Evolutionary conservation across 1,140 invertebrate genomes (phyloP).

Genomic region (Mamestra configurata): DNA sequence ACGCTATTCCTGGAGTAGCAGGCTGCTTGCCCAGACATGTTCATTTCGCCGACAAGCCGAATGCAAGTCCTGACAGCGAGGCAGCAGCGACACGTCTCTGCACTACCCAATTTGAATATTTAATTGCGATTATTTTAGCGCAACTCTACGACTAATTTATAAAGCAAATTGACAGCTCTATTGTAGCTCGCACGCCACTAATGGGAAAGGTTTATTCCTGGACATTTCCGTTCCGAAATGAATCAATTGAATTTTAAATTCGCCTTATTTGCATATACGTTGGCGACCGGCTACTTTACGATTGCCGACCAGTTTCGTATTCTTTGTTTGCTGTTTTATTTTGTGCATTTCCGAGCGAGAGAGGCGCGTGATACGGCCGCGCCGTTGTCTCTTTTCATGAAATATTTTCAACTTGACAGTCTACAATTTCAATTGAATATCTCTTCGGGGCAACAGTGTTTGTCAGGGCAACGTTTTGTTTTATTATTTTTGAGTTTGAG

Average conservation of each 20-base stretch:
- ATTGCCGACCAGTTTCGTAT: slow-evolving; percentile 68
- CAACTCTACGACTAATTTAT: slow-evolving; percentile 69
- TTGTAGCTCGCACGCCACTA: slow-evolving; percentile 54
- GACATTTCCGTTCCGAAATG: slow-evolving; percentile 56
- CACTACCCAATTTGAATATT: slow-evolving; percentile 84
- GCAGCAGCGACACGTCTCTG: slow-evolving; percentile 80
- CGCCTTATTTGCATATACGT: slow-evolving; percentile 61
- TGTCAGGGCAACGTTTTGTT: slow-evolving; percentile 28
- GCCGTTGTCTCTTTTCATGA: slow-evolving; percentile 66
- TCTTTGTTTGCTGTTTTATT: slow-evolving; percentile 76
- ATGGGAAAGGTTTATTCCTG: slow-evolving; percentile 61
- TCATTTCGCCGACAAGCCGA: slow-evolving; percentile 80
- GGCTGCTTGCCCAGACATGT: slow-evolving; percentile 75
- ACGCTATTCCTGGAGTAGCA: slow-evolving; percentile 80
- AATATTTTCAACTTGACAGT: slow-evolving; percentile 73
- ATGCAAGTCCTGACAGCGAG: slow-evolving; percentile 79
- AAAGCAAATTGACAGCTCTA: slow-evolving; percentile 71
- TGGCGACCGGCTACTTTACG: slow-evolving; percentile 66
- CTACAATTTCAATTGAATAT: slow-evolving; percentile 66
- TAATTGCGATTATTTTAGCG: slow-evolving; percentile 78
- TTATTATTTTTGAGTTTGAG: slow-evolving; percentile 9
- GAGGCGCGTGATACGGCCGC: slow-evolving; percentile 67
- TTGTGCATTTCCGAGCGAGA: slow-evolving; percentile 69
- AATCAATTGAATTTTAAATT: slow-evolving; percentile 68
- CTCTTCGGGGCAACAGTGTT: slow-evolving; percentile 49